These are phyloP conservation scores for Scalopus aquaticus DNA, from an alignment of 2,113 vertebrate species.

Conservation along the genomic window DNA sequence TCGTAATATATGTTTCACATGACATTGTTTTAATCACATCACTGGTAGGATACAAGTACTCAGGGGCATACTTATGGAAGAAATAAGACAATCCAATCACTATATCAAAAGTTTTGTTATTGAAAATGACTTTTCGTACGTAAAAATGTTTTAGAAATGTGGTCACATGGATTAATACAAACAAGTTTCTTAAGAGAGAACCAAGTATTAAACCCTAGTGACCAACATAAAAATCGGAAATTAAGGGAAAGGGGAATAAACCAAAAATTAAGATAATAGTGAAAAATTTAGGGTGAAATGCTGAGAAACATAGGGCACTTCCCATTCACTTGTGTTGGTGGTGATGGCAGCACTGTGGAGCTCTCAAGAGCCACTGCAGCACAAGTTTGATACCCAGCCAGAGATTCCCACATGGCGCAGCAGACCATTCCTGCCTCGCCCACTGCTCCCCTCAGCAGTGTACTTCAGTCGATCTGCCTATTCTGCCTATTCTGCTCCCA, in stretches of 20 bases:
- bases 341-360: no score
- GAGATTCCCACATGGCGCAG: no score
- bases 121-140: constrained; percentile 44
- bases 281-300: background rate
- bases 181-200: background rate
- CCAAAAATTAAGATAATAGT: background rate
- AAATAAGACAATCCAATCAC: background rate
- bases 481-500: no score
- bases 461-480: no score
- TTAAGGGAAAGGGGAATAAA: background rate
- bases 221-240: background rate
- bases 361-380: no score
- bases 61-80: background rate
- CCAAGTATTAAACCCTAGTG: background rate
- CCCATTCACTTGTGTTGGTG: background rate
- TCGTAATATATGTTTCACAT: background rate
- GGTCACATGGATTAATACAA: background rate
- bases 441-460: no score
- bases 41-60: background rate
- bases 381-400: no score
- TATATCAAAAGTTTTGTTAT: background rate
- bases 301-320: background rate
- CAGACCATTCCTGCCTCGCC: no score
- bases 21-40: background rate
- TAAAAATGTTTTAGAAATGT: background rate